phyloP scores from a whole-genome alignment of 1,140 invertebrate species.

The Tribolium madens region DNA sequence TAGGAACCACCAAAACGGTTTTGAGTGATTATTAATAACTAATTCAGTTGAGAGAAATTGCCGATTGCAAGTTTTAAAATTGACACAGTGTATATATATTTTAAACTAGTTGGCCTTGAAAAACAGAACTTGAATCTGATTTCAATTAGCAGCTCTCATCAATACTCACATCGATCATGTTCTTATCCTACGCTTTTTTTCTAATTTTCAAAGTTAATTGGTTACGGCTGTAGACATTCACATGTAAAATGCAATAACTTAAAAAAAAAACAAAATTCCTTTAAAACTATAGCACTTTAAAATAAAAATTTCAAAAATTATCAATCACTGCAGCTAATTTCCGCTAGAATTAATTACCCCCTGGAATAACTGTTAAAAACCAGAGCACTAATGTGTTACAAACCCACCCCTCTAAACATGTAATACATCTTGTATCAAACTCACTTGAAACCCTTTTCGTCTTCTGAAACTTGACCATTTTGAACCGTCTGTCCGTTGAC shows the following conservation, averaged over 20 bases:
- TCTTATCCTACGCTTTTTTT: not conserved
- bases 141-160: not conserved
- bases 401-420: too few species aligned
- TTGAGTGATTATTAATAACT: too few species aligned
- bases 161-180: not conserved
- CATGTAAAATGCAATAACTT: not conserved
- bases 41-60: too few species aligned
- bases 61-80: too few species aligned
- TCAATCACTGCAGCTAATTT: too few species aligned
- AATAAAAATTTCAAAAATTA: too few species aligned
- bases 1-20: too few species aligned
- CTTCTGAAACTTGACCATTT: constrained; percentile 88
- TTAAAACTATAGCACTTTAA: too few species aligned
- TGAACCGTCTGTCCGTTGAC: constrained; percentile 69
- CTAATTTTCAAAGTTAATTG: not conserved
- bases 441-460: constrained; percentile 94
- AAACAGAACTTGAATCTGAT: not conserved
- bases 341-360: too few species aligned
- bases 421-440: constrained; percentile 64
- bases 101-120: not conserved
- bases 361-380: not conserved
- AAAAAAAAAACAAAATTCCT: too few species aligned
- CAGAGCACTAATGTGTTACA: too few species aligned
- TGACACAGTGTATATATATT: too few species aligned
- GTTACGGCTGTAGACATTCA: not conserved